A percentile compares a stretch with the other conserved stretches of the same genome.
Evolutionary conservation across 2,888 invertebrate species (phyloP).

Genomic region (Drepanosiphum platanoidis): DNA sequence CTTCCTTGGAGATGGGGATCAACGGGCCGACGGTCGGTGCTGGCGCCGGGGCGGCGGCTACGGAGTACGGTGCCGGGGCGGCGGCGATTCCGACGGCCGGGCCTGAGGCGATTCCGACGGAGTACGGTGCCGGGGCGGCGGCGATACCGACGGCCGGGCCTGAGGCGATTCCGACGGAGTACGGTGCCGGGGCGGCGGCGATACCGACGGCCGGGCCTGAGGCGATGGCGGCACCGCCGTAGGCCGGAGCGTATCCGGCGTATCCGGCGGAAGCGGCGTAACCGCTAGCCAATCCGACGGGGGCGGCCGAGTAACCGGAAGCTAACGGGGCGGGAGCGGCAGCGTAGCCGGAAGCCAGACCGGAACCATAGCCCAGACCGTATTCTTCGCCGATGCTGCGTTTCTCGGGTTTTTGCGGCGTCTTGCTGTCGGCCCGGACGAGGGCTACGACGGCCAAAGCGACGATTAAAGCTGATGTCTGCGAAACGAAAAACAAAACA

Average conservation of each 20-base stretch:
- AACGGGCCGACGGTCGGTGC: conserved; percentile 44
- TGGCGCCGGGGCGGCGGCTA: conserved; percentile 17
- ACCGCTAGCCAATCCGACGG: neutral
- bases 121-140: conserved; percentile 20
- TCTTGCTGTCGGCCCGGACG: conserved; percentile 42
- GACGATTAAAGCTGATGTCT: conserved; percentile 42
- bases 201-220: neutral
- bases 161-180: conserved; percentile 16
- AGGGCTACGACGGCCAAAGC: conserved; percentile 45
- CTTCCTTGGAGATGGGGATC: conserved; percentile 43
- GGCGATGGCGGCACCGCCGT: conserved; percentile 1
- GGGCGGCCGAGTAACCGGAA: neutral
- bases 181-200: conserved; percentile 4
- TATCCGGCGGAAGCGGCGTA: neutral
- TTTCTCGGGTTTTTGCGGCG: conserved; percentile 32
- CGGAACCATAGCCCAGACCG: neutral
- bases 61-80: conserved; percentile 22
- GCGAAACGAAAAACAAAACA: neutral
- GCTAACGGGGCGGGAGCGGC: neutral
- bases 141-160: conserved; percentile 10
- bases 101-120: conserved; percentile 4
- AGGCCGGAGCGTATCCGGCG: conserved; percentile 30
- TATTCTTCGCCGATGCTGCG: conserved; percentile 11
- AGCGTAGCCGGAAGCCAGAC: neutral
- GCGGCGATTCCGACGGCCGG: conserved; percentile 18